Conservation (phyloP, 37 sponge, comb jelly and placozoan genomes). For the Ianthella basta region DNA sequence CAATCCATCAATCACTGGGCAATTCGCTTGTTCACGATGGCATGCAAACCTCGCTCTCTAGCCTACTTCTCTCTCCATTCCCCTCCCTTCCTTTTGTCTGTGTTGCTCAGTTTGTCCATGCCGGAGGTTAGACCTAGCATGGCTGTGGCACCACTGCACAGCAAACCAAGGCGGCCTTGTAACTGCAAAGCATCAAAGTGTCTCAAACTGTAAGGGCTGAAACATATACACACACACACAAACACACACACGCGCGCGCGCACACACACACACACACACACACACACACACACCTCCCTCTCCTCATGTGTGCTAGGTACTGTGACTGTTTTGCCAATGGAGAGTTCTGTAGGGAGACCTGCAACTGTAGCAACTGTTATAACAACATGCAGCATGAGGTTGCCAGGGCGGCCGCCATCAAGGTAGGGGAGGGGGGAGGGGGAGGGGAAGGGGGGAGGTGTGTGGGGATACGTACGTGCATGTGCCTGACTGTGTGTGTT, state of each 20-base stretch:
- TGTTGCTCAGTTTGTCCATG: background rate
- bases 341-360: slow-evolving; percentile 90
- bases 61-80: too few species aligned
- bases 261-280: too few species aligned
- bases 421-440: slow-evolving; percentile 50
- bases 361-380: slow-evolving; percentile 93
- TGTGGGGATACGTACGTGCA: background rate
- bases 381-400: slow-evolving; percentile 88
- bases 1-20: too few species aligned
- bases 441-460: background rate
- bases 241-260: background rate
- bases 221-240: background rate
- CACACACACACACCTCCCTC: too few species aligned
- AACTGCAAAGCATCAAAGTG: slow-evolving; percentile 96
- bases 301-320: slow-evolving; percentile 49
- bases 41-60: too few species aligned
- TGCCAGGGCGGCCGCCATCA: slow-evolving; percentile 84
- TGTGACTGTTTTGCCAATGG: slow-evolving; percentile 99
- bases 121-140: background rate
- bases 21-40: too few species aligned
- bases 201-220: slow-evolving; percentile 83
- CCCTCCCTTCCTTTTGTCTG: too few species aligned
- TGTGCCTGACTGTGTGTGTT: background rate
- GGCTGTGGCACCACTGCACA: slow-evolving; percentile 20
- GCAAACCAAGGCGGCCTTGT: slow-evolving; percentile 92